Evolutionary conservation across 1,140 invertebrate genomes (phyloP).

Genomic region (Druon quercuslanigerum): DNA sequence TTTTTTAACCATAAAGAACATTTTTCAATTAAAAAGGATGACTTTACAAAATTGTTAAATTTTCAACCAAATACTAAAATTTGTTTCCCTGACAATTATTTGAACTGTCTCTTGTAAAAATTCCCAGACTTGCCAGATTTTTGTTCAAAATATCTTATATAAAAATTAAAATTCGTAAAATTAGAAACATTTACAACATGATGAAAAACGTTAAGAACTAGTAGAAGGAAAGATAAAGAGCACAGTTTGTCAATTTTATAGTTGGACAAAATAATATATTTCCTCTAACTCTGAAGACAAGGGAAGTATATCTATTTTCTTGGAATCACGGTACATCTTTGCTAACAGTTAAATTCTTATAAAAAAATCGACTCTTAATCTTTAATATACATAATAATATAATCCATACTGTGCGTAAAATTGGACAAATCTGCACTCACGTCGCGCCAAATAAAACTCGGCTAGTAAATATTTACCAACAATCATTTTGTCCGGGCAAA

Average conservation of each 20-base stretch:
- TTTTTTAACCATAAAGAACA: too few species aligned
- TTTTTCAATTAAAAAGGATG: too few species aligned
- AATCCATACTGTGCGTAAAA: not conserved
- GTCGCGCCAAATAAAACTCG: constrained; percentile 25
- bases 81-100: too few species aligned
- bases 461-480: too few species aligned
- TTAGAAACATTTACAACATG: not conserved
- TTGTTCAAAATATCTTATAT: too few species aligned
- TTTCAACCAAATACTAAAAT: too few species aligned
- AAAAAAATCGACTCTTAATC: constrained; percentile 15
- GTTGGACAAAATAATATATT: constrained; percentile 17
- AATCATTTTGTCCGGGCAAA: not conserved
- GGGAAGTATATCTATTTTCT: constrained; percentile 8
- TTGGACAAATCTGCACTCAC: not conserved
- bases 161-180: too few species aligned
- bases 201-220: not conserved
- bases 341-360: not conserved
- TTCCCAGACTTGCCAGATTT: too few species aligned
- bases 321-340: not conserved
- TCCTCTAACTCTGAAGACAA: constrained; percentile 9
- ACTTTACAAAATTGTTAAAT: too few species aligned
- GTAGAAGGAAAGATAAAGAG: not conserved
- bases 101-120: too few species aligned
- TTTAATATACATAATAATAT: not conserved
- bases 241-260: not conserved